Conservation (phyloP, 2,888 invertebrate genomes). For the Ptycholaimellus sp. region DNA sequence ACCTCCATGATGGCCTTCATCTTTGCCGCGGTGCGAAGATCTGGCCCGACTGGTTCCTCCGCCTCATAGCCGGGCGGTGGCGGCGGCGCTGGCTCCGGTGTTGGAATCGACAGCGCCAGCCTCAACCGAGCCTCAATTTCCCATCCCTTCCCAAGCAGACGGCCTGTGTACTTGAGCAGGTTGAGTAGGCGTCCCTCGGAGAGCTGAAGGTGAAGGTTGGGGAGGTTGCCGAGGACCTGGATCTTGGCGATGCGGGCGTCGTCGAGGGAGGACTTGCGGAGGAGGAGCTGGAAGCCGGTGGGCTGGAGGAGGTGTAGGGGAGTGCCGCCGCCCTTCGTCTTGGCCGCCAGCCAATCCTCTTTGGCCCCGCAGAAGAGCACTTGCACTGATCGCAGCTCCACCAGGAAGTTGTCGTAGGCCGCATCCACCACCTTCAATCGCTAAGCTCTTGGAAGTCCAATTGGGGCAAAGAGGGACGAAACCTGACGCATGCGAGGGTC, state of each 20-base stretch:
- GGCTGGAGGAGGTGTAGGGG: slow-evolving; percentile 30
- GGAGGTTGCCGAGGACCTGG: slow-evolving; percentile 41
- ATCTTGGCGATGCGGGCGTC: slow-evolving; percentile 71
- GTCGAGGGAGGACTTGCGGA: slow-evolving; percentile 65
- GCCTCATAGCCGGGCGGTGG: not conserved
- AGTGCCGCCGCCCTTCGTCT: slow-evolving; percentile 23
- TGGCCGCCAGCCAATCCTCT: slow-evolving; percentile 22
- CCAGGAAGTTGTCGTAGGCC: slow-evolving; percentile 63
- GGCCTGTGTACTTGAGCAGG: too few relatives aligned
- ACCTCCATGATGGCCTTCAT: slow-evolving; percentile 22
- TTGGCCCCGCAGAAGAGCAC: slow-evolving; percentile 36
- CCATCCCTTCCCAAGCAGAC: too few relatives aligned
- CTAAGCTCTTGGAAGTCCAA: slow-evolving; percentile 39
- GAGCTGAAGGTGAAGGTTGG: slow-evolving; percentile 31
- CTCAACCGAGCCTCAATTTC: too few relatives aligned
- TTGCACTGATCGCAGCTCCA: slow-evolving; percentile 53
- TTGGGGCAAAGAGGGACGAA: slow-evolving; percentile 3
- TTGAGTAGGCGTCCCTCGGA: slow-evolving; percentile 33
- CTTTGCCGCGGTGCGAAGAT: slow-evolving; percentile 13
- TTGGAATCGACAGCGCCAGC: slow-evolving; percentile 32
- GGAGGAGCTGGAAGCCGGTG: slow-evolving; percentile 37
- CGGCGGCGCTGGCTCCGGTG: slow-evolving; percentile 22
- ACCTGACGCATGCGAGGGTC: not conserved
- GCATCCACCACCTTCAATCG: slow-evolving; percentile 42
- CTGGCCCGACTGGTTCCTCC: slow-evolving; percentile 5